Base-by-base conservation (phyloP, 37 sponge, comb jelly and placozoan species). In the Beroe ovata region DNA sequence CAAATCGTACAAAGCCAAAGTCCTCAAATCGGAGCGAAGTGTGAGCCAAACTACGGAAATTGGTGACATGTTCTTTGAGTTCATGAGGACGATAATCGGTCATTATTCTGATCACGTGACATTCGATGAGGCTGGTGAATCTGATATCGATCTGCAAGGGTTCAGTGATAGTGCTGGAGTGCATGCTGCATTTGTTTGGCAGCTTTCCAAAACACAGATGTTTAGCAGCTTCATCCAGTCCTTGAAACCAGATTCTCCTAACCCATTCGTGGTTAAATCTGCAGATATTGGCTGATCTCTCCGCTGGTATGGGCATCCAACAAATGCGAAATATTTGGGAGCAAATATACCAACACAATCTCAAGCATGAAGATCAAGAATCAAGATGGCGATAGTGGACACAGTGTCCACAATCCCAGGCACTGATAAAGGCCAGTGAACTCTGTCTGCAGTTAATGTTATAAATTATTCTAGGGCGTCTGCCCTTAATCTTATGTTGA, bases 191-290 rank as follows among this genome's bases (percentile, higher is more conserved):
- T 77, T 77, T 40, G 84, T 77, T 40, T 77, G 84, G 84, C 84
- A 77, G 22, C n/a, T 77, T 29, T 77, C 84, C 84, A 77, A 42
- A 42, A 77, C 84, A 42, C 84, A 77, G 47, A 40, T 77, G 84
- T 77, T 77, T 40, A 77, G 84, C 28, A 77, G 84, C 41, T 77
- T 77, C 33, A 23, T 77, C 22, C 84, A 77, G 84, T 33, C 38
- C 26, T 54, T 77, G 8, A 77, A 42, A 0, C 84, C 84, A 4
- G 54, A 77, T 3, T 42, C 84, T 0, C 16, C 6, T 1, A 77
- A 77, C 22, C 26, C 38, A n/a, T 77, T 77, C 36, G 36, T 34
- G 16, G 36, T 34, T 25, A 66, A 26, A 8, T 1, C 69, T 32
- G 69, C 25, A 1, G 36, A 66, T 14, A 37, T 47, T 6, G 54